Conservation (phyloP, 2,113 vertebrate species). For the Rattus rattus region DNA sequence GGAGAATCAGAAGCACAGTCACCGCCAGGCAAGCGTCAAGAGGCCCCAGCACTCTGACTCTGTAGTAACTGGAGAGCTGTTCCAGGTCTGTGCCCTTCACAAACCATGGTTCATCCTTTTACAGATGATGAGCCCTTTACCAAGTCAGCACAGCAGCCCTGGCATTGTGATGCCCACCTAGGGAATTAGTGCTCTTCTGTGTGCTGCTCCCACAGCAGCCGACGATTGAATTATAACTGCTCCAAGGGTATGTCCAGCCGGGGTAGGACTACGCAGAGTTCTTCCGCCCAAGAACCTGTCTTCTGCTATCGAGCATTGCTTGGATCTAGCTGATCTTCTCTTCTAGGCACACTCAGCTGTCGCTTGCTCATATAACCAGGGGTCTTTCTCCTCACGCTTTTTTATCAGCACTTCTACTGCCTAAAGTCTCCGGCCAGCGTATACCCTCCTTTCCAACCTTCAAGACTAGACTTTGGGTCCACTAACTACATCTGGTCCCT, state of each 20-base stretch:
- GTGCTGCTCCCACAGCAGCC: neutral
- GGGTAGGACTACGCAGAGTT: neutral
- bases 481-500: neutral
- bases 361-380: neutral
- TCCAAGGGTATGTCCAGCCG: neutral
- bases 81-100: neutral
- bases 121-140: neutral
- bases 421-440: neutral
- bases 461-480: neutral
- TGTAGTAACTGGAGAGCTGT: neutral
- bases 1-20: neutral
- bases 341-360: neutral
- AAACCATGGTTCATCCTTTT: constrained; percentile 15
- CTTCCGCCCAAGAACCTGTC: neutral
- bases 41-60: neutral
- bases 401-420: neutral
- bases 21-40: neutral
- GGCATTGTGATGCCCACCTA: neutral
- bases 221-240: neutral
- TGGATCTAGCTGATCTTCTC: neutral
- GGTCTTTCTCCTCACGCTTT: neutral
- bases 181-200: neutral
- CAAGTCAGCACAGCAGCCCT: neutral
- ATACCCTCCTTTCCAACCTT: neutral
- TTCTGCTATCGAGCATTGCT: neutral